Conservation (phyloP, 2,113 vertebrate species). For the Lontra canadensis region DNA sequence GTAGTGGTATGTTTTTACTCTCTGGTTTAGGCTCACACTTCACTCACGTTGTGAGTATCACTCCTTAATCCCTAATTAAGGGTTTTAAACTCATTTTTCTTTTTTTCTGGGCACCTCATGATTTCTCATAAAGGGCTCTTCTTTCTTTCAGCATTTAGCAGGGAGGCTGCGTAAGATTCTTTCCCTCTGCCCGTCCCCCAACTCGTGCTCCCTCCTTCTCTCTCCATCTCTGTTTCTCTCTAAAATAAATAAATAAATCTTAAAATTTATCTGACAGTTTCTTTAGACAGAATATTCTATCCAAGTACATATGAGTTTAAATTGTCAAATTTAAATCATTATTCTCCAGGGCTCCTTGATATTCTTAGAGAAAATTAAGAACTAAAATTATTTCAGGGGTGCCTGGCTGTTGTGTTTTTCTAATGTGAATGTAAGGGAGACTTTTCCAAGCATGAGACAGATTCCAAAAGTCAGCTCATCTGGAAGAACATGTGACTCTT, state of each 20-base stretch:
- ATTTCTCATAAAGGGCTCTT: constrained; percentile 12
- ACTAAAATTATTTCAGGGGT: not conserved
- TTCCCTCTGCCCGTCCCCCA: no score
- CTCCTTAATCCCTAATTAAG: not conserved
- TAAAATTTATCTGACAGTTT: no score
- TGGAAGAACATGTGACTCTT: not conserved
- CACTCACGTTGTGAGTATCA: not conserved
- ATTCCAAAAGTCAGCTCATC: not conserved
- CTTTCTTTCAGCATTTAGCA: no score
- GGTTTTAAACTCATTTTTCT: not conserved
- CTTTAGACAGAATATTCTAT: no score
- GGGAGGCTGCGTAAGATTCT: no score
- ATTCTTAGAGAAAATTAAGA: not conserved
- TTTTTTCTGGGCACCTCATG: not conserved
- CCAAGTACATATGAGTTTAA: no score
- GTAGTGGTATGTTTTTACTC: not conserved
- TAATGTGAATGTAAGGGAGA: not conserved
- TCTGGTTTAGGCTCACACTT: not conserved
- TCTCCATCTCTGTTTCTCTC: no score
- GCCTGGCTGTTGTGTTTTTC: not conserved
- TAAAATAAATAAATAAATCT: no score
- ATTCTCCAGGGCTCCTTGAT: not conserved
- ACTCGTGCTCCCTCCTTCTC: no score
- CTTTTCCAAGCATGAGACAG: not conserved
- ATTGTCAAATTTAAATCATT: no score